phyloP scores from a whole-genome alignment of 2,888 invertebrate species.

The Allacma fusca region DNA sequence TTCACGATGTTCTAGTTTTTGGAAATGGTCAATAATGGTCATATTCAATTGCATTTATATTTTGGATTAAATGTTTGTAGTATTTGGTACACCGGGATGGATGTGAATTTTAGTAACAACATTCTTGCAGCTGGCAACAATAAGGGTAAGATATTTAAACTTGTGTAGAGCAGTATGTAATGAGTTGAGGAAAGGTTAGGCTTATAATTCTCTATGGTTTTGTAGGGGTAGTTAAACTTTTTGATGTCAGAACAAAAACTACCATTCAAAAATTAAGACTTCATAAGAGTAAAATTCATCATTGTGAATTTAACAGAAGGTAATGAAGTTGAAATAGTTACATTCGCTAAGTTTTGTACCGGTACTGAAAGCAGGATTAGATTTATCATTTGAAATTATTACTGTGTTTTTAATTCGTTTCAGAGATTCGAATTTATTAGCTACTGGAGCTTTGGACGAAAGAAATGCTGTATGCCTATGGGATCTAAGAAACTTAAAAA shows the following conservation, averaged over 20 bases:
- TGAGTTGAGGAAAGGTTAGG: no score
- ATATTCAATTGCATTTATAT: no score
- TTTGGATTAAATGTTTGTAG: slow-evolving; percentile 24
- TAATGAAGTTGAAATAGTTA: slow-evolving; percentile 34
- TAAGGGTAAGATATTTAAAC: slow-evolving; percentile 26
- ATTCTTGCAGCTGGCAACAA: slow-evolving; percentile 27
- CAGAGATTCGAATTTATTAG: slow-evolving; percentile 55
- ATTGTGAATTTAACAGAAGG: slow-evolving; percentile 57
- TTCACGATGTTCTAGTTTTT: neutral
- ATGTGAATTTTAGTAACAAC: slow-evolving; percentile 44
- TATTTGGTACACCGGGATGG: slow-evolving; percentile 58
- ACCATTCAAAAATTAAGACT: slow-evolving; percentile 28
- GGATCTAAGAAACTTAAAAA: slow-evolving; percentile 56
- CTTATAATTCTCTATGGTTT: neutral
- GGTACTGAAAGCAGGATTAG: no score
- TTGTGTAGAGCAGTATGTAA: neutral
- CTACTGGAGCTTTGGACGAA: slow-evolving; percentile 49
- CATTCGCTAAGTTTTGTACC: no score
- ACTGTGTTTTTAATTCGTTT: neutral
- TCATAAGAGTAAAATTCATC: slow-evolving; percentile 57
- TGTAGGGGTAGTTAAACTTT: neutral
- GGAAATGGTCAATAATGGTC: no score
- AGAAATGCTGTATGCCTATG: slow-evolving; percentile 50
- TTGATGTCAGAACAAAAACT: slow-evolving; percentile 49
- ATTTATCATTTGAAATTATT: neutral